phyloP scores from a whole-genome alignment of 1,140 invertebrate genomes.

The Drosophila varians region DNA sequence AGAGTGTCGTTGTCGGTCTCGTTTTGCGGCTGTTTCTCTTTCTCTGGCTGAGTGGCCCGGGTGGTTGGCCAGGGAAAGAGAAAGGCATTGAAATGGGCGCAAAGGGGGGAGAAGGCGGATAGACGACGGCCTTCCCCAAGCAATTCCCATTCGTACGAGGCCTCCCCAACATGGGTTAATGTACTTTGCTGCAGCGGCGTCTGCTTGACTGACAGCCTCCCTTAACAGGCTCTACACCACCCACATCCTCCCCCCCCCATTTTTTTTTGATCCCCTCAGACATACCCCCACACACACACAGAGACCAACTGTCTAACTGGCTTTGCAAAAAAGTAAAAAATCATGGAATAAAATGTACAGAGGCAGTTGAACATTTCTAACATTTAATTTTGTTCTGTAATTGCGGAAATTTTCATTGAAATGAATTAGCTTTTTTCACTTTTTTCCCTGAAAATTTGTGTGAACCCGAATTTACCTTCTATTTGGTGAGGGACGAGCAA shows the following conservation, averaged over 20 bases:
- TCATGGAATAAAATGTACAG: conserved; percentile 22
- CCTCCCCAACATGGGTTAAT: conserved; percentile 66
- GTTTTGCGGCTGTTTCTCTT: conserved; percentile 21
- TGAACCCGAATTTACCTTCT: conserved; percentile 13
- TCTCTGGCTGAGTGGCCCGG: conserved; percentile 29
- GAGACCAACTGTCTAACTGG: conserved; percentile 36
- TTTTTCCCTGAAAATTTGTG: conserved; percentile 34
- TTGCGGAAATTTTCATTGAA: conserved; percentile 81
- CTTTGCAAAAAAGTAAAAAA: neutral
- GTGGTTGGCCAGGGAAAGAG: neutral
- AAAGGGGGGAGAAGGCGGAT: neutral
- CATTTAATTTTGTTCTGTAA: conserved; percentile 72
- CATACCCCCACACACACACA: conserved; percentile 1
- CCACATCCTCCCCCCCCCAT: neutral
- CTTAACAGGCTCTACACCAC: conserved; percentile 11
- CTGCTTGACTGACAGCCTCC: conserved; percentile 59
- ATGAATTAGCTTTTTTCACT: conserved; percentile 60
- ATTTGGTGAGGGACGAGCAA: conserved; percentile 1
- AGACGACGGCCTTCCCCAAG: conserved; percentile 43
- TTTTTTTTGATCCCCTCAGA: neutral
- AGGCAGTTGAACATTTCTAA: conserved; percentile 55
- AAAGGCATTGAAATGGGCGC: neutral
- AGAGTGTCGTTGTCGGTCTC: conserved; percentile 55
- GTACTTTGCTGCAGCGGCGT: conserved; percentile 71
- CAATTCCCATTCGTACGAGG: conserved; percentile 42